Evolutionary conservation across 2,888 invertebrate species (phyloP), one percentile per base, ranked within the genome.

Genomic region (Archips xylosteana): DNA sequence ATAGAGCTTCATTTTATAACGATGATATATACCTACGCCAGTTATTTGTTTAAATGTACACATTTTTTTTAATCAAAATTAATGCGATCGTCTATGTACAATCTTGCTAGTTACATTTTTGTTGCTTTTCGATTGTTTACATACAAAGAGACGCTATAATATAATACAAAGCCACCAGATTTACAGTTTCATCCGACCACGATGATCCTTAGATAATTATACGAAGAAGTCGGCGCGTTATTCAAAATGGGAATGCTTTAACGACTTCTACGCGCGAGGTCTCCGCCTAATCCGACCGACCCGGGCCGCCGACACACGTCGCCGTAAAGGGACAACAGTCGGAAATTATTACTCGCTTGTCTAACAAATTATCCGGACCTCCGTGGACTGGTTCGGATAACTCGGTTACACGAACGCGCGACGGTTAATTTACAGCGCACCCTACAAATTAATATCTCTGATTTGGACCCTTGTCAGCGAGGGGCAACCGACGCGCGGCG

Each of bases 401-500:
- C 88, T 89, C 84, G 88, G 90, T 90, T 89, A 91, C 85, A 87
- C 84, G 83, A 86, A 85, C 85, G 85, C 85, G 86, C 87, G 87
- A 83, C 89, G 89, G 90, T 92, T 92, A 92, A 93, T 92, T 92
- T 92, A 91, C 90, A 91, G 85, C 85, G 88, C 84, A 81, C 89
- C 90, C 89, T 89, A 91, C 92, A 92, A 92, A 94, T 93, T 93
- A 93, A 93, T 93, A 93, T 92, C 92, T 91, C 91, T 89, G 91
- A 93, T 93, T 92, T 88, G 87, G 90, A 92, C 92, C 92, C 93
- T 91, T 91, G 92, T 94, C 93, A 92, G 87, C 89, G 85, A 75
- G 80, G 80, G 77, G 82, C 82, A 79, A 74, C 57, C 57, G 57
- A 57, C 57, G 57, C 57, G 78, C 70, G 75, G 72, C 74, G 77